These are phyloP conservation scores for Diglossa cyanea DNA, from an alignment of 2,797 vertebrate species.

Conservation along the genomic window DNA sequence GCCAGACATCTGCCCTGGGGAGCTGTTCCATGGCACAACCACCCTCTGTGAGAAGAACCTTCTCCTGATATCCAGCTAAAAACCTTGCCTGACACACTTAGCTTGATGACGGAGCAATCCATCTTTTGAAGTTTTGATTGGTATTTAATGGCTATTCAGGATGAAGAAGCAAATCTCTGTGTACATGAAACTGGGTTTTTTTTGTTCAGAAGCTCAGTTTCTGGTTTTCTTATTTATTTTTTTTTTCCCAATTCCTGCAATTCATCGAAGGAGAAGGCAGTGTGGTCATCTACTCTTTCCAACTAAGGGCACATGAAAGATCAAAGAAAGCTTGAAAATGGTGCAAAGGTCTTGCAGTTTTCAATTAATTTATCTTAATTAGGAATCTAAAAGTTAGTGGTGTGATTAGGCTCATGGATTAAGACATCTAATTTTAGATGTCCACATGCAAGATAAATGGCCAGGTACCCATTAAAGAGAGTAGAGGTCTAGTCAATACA, in stretches of 20 bases:
- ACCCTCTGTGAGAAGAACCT: neutral
- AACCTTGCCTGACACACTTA: neutral
- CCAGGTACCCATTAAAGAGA: constrained; percentile 5
- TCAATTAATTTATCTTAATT: constrained; percentile 22
- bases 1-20: too few relatives aligned
- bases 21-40: accelerated
- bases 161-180: neutral
- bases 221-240: neutral
- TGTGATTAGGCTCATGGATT: neutral
- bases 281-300: neutral
- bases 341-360: neutral
- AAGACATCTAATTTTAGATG: constrained; percentile 41
- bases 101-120: neutral
- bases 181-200: accelerated
- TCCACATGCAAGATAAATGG: neutral
- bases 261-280: neutral
- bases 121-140: neutral
- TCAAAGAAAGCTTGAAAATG: neutral
- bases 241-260: neutral
- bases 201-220: neutral
- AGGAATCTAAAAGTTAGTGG: neutral
- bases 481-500: constrained; percentile 37
- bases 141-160: neutral
- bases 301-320: neutral
- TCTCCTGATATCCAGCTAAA: neutral